Conservation (phyloP, 2,888 invertebrate genomes). For the Hanleya hanleyi region DNA sequence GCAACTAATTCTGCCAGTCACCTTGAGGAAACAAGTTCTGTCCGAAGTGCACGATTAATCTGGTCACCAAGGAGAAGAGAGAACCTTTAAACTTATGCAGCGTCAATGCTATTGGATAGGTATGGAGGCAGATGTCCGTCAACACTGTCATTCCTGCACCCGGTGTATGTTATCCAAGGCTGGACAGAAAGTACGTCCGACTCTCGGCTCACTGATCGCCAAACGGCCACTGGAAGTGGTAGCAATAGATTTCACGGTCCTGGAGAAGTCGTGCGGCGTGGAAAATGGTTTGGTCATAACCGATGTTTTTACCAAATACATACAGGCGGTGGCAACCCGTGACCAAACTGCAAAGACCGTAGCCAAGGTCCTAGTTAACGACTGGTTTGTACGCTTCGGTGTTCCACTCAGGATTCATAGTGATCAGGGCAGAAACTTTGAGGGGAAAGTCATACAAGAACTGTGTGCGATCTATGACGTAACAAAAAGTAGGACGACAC, state of each 20-base stretch:
- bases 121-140: slow-evolving; percentile 14
- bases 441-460: slow-evolving; percentile 8
- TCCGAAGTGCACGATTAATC: slow-evolving; percentile 3
- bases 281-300: slow-evolving; percentile 25
- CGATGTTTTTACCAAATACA: slow-evolving; percentile 13
- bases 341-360: slow-evolving; percentile 19
- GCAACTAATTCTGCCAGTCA: neutral
- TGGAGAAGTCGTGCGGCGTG: slow-evolving; percentile 11
- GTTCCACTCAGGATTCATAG: slow-evolving; percentile 10
- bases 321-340: slow-evolving; percentile 4
- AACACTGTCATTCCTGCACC: slow-evolving; percentile 9
- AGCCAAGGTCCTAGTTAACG: slow-evolving; percentile 14
- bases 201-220: slow-evolving; percentile 10
- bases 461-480: slow-evolving; percentile 10
- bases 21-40: neutral
- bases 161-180: slow-evolving; percentile 22
- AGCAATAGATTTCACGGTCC: slow-evolving; percentile 22
- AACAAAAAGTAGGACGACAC: neutral
- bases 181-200: neutral
- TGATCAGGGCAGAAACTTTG: slow-evolving; percentile 19
- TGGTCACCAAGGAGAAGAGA: slow-evolving; percentile 18
- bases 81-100: slow-evolving; percentile 12
- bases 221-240: slow-evolving; percentile 18
- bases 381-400: slow-evolving; percentile 22
- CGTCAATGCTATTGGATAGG: slow-evolving; percentile 23